These are phyloP conservation scores for Cardinalis cardinalis DNA, from an alignment of 2,113 vertebrate species.

Conservation along the genomic window DNA sequence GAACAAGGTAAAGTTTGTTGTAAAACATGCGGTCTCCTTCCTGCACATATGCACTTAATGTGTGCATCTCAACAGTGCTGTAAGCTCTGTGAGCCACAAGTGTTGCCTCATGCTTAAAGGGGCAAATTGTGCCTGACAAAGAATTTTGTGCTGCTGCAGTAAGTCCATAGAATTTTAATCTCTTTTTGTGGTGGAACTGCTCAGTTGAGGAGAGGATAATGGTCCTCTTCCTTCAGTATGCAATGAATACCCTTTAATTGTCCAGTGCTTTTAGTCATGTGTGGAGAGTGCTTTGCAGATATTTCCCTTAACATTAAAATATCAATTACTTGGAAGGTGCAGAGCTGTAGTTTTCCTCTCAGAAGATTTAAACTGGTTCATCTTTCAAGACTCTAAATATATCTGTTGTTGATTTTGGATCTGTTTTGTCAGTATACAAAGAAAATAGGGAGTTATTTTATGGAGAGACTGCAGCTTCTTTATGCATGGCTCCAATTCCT, in stretches of 20 bases:
- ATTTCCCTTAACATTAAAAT: not conserved
- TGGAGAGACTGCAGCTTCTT: not conserved
- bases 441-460: not conserved
- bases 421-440: not conserved
- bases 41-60: not conserved
- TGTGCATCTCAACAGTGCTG: not conserved
- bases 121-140: not conserved
- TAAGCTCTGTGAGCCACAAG: not conserved
- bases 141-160: not conserved
- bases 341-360: not conserved
- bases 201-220: not conserved
- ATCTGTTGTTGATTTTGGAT: not conserved
- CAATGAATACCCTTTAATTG: not conserved
- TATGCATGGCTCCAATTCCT: not conserved
- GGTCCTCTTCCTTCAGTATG: not conserved
- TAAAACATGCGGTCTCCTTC: not conserved
- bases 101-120: not conserved
- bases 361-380: not conserved
- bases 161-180: not conserved
- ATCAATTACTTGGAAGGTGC: not conserved
- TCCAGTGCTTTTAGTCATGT: not conserved
- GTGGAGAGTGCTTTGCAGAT: not conserved
- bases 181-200: not conserved
- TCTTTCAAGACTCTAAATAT: not conserved
- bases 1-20: not conserved